A percentile compares a stretch with the other conserved stretches of the same genome.
These are phyloP conservation scores for Melinaea menophilus DNA, from an alignment of 2,888 invertebrate species.

Conservation along the genomic window DNA sequence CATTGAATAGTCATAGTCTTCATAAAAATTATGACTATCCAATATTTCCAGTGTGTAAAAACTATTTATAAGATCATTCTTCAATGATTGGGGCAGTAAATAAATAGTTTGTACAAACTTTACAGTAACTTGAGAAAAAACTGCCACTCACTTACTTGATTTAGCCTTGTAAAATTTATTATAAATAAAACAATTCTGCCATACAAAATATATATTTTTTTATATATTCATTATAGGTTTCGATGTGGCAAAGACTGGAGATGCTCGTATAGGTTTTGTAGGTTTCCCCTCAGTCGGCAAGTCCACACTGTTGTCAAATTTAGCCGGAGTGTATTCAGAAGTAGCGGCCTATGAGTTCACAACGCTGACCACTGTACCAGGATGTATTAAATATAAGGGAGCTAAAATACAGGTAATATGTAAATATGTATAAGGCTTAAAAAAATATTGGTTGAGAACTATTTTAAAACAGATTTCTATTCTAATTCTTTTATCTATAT, in stretches of 20 bases:
- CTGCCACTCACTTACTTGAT: too few relatives aligned
- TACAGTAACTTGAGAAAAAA: too few relatives aligned
- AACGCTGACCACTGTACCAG: constrained; percentile 99
- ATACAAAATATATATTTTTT: not conserved
- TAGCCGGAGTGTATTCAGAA: constrained; percentile 99
- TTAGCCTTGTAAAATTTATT: too few relatives aligned
- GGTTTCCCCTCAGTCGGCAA: constrained; percentile 99
- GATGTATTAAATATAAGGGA: constrained; percentile 99
- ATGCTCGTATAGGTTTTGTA: constrained; percentile 98
- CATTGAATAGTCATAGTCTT: too few relatives aligned
- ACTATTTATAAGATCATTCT: too few relatives aligned
- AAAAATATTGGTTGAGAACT: too few relatives aligned
- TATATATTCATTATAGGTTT: constrained; percentile 79
- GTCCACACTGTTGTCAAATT: constrained; percentile 95
- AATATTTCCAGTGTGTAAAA: too few relatives aligned
- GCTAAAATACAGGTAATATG: constrained; percentile 95
- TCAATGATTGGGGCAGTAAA: too few relatives aligned
- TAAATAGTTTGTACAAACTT: too few relatives aligned
- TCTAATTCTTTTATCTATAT: not conserved
- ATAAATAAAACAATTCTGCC: too few relatives aligned
- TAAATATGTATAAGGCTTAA: not conserved
- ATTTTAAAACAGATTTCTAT: not conserved
- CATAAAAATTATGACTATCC: too few relatives aligned
- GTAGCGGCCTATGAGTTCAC: constrained; percentile 99
- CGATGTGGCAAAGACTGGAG: constrained; percentile 99